phyloP scores from a whole-genome alignment of 1,140 invertebrate species.

The Mylabris phalerata region DNA sequence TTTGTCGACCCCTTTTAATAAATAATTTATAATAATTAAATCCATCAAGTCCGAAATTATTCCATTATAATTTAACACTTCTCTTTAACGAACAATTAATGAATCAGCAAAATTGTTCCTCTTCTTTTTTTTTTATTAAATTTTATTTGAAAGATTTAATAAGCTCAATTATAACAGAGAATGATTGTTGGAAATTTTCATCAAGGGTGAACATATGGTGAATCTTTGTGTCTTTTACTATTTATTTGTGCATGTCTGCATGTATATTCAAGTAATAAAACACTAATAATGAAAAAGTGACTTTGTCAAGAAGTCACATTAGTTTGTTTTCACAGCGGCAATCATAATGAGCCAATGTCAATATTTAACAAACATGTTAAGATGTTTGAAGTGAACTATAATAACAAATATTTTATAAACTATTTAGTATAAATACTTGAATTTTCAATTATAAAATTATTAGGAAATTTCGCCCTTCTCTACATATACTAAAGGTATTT shows the following conservation, averaged over 20 bases:
- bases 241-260: background rate
- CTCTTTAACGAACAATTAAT: conserved; percentile 19
- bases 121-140: too few relatives aligned
- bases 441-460: background rate
- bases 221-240: background rate
- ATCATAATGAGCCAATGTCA: conserved; percentile 17
- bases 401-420: conserved; percentile 16
- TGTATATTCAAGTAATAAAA: background rate
- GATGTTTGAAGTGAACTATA: conserved; percentile 9
- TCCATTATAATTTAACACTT: conserved; percentile 19
- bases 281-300: too few relatives aligned
- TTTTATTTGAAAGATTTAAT: background rate
- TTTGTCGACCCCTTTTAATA: conserved; percentile 17
- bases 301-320: background rate
- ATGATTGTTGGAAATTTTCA: background rate
- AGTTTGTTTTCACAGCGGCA: conserved; percentile 15
- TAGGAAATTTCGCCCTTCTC: background rate
- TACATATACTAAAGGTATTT: background rate
- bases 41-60: conserved; percentile 15
- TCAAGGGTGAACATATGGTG: background rate
- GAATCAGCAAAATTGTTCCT: conserved; percentile 13
- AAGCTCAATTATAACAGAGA: background rate
- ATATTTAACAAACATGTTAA: conserved; percentile 15
- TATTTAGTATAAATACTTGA: conserved; percentile 7
- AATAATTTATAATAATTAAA: conserved; percentile 20